phyloP scores from a whole-genome alignment of 2,888 invertebrate genomes.

The Monochamus alternatus region DNA sequence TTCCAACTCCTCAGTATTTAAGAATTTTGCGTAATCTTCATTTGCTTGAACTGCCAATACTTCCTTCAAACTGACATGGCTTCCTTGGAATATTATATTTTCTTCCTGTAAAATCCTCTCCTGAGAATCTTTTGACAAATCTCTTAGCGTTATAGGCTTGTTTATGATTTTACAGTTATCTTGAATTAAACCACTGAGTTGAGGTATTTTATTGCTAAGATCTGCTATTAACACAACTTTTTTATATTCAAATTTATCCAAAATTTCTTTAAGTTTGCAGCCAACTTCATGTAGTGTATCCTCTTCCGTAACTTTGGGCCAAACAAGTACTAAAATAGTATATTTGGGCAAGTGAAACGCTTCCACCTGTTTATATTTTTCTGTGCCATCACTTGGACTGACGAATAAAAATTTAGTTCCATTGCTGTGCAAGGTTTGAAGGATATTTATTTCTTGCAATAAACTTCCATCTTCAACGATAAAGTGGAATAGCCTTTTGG shows the following conservation, averaged over 20 bases:
- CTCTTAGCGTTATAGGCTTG: background rate
- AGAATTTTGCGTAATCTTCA: background rate
- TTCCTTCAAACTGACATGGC: constrained; percentile 5
- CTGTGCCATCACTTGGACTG: background rate
- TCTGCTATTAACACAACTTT: background rate
- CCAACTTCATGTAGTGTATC: background rate
- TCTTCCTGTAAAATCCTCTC: background rate
- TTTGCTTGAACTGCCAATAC: background rate
- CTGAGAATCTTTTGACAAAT: constrained; percentile 8
- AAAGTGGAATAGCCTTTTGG: background rate
- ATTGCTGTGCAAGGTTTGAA: background rate
- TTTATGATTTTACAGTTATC: background rate
- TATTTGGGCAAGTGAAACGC: background rate
- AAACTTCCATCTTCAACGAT: background rate
- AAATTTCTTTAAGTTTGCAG: background rate
- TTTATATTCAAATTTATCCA: background rate
- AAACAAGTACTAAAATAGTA: background rate
- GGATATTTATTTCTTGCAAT: background rate
- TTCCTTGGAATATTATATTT: constrained; percentile 17
- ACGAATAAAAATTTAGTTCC: background rate
- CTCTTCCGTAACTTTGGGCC: background rate
- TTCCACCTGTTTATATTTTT: background rate
- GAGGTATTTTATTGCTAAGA: background rate
- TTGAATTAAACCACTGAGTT: background rate
- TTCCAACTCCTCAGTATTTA: constrained; percentile 2